Evolutionary conservation across 2,888 invertebrate species (phyloP), one percentile per base, ranked within the genome.

Genomic region (Notocelia uddmanniana): DNA sequence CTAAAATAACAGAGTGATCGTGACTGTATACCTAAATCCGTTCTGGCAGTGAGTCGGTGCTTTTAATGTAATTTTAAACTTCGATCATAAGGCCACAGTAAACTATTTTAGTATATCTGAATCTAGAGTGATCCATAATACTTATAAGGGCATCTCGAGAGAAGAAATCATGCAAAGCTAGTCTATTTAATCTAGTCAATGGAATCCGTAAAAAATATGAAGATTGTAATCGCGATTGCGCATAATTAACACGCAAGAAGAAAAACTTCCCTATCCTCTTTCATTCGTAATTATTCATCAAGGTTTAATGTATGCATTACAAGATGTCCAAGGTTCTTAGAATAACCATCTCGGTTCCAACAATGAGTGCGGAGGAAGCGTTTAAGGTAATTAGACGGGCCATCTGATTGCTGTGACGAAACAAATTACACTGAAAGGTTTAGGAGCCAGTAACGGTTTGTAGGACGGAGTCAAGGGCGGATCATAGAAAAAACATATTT

Each of bases 331-430:
- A 72, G 72, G 72, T 68, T 72, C 72, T 37, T 37, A 50, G 72
- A 72, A 72, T 72, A 62, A 67, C 45, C 34, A 37, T 55, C 62
- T 48, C 37, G 19, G 31, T 72, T 68, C 72, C 67, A 68, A 72
- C 72, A 72, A 72, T 72, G 62, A 68, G 68, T 66, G 48, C 62
- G 62, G 37, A 72, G 72, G 72, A 72, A 72, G 68, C 50, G 55
- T 60, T 72, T 72, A 72, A n/a, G 8, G 50, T 55, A 55, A 72
- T 72, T 72, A 72, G 60, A 67, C 31, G 26, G 57, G 58, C 62
- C 37, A 54, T 62, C 62, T 57, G 72, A 72, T 72, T 72, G 62
- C 62, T 45, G 10, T 72, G 68, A 72, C 57, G 72, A 62, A 68
- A 72, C 72, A 55, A 67, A 60, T 60, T 57, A 37, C 19, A 37